Conservation (phyloP, 2,888 invertebrate genomes). For the Ophion ellenae region DNA sequence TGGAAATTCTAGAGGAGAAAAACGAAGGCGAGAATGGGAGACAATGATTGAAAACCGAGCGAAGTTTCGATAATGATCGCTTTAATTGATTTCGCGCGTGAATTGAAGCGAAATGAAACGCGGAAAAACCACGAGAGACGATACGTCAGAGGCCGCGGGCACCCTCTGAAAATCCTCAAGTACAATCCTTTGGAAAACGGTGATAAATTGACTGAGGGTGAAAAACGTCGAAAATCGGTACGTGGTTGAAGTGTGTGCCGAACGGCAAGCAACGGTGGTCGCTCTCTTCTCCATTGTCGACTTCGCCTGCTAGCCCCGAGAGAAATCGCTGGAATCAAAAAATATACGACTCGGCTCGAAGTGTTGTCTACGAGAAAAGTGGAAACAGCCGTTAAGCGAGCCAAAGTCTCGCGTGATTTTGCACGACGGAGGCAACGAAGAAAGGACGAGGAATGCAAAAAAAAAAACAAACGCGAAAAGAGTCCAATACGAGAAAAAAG, state of each 20-base stretch:
- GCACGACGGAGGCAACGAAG: background rate
- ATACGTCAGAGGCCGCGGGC: background rate
- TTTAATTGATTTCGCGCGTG: too few relatives aligned
- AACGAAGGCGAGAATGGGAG: background rate
- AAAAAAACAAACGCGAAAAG: constrained; percentile 13
- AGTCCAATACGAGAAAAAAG: background rate
- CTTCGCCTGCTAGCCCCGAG: background rate
- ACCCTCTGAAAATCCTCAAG: background rate
- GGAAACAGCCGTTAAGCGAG: constrained; percentile 11
- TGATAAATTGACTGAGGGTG: background rate
- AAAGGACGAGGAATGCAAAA: background rate
- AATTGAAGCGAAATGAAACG: background rate
- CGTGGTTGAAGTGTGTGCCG: background rate
- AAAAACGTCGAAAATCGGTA: background rate
- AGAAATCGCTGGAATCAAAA: constrained; percentile 34
- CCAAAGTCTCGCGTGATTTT: constrained; percentile 15
- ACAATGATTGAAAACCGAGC: too few relatives aligned
- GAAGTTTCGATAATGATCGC: too few relatives aligned
- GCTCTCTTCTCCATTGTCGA: background rate
- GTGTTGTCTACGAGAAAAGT: constrained; percentile 9
- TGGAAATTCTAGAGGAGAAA: background rate
- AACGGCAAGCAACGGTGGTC: background rate
- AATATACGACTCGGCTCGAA: constrained; percentile 28
- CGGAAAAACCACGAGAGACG: background rate
- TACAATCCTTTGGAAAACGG: background rate